Conservation (phyloP, 2,888 invertebrate species). For the Lepeophtheirus nordmannii region DNA sequence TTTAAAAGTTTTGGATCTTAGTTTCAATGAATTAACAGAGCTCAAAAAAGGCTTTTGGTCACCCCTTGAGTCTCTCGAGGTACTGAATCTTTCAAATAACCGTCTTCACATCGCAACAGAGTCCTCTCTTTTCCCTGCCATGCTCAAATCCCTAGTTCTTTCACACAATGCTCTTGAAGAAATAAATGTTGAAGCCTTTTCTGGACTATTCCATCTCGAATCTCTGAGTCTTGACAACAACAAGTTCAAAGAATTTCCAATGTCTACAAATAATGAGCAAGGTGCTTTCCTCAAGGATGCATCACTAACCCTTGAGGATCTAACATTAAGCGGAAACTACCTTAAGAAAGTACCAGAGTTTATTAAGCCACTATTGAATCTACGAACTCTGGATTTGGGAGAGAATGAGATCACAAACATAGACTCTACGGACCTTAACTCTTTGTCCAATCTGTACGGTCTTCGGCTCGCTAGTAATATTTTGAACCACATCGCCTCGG, state of each 20-base stretch:
- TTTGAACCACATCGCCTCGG: constrained; percentile 61
- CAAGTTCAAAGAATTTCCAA: constrained; percentile 51
- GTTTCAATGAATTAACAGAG: constrained; percentile 60
- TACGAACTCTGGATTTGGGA: constrained; percentile 65
- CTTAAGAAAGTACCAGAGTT: constrained; percentile 60
- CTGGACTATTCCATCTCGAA: constrained; percentile 52
- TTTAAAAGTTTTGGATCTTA: constrained; percentile 55
- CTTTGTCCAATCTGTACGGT: constrained; percentile 70
- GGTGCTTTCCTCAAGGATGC: constrained; percentile 56
- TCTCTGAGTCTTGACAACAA: constrained; percentile 61
- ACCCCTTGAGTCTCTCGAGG: constrained; percentile 64
- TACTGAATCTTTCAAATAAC: constrained; percentile 47
- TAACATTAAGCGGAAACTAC: constrained; percentile 66
- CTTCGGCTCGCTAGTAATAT: constrained; percentile 76
- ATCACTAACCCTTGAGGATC: constrained; percentile 61
- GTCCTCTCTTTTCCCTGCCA: constrained; percentile 53
- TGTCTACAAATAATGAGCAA: constrained; percentile 39
- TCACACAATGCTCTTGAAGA: constrained; percentile 60
- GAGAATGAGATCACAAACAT: constrained; percentile 62
- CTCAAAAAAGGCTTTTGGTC: constrained; percentile 61
- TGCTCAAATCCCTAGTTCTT: constrained; percentile 62
- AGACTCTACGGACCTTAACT: constrained; percentile 52
- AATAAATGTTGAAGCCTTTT: constrained; percentile 37
- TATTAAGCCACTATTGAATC: constrained; percentile 53
- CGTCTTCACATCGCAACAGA: constrained; percentile 57